phyloP scores from a whole-genome alignment of 1,140 invertebrate genomes.

The Brachionus koreanus region DNA sequence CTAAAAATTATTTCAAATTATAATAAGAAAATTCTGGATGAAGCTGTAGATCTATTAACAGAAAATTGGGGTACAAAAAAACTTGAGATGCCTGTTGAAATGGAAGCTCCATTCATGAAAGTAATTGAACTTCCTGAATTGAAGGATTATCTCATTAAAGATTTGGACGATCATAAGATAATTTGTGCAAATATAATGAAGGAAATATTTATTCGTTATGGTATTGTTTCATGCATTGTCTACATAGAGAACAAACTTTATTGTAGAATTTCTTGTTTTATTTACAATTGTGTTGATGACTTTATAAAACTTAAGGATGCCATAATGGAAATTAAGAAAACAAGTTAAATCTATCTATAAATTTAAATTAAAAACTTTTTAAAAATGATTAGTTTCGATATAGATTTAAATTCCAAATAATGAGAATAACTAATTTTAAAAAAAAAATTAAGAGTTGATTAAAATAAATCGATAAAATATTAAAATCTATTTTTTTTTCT shows the following conservation, averaged over 20 bases:
- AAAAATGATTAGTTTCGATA: too few species aligned
- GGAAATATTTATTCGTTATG: neutral
- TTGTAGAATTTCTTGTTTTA: constrained; percentile 1
- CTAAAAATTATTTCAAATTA: neutral
- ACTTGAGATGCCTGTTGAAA: neutral
- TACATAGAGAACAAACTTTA: neutral
- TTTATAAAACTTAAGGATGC: neutral
- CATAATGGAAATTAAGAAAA: neutral
- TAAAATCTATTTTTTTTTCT: too few species aligned
- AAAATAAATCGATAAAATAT: too few species aligned
- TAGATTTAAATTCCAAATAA: too few species aligned
- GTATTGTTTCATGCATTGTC: neutral
- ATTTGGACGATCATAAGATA: neutral
- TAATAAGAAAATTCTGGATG: neutral
- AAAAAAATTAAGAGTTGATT: too few species aligned
- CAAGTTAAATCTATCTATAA: too few species aligned
- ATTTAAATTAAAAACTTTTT: too few species aligned
- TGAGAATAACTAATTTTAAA: too few species aligned
- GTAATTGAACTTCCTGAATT: constrained; percentile 1
- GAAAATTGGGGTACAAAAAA: constrained; percentile 2
- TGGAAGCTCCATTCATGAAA: constrained; percentile 35
- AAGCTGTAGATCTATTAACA: neutral
- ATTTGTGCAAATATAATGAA: neutral
- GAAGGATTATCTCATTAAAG: neutral
- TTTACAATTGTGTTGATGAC: constrained; percentile 33